These are phyloP conservation scores for Rynchops niger DNA, from an alignment of 2,113 vertebrate species.

Conservation along the genomic window DNA sequence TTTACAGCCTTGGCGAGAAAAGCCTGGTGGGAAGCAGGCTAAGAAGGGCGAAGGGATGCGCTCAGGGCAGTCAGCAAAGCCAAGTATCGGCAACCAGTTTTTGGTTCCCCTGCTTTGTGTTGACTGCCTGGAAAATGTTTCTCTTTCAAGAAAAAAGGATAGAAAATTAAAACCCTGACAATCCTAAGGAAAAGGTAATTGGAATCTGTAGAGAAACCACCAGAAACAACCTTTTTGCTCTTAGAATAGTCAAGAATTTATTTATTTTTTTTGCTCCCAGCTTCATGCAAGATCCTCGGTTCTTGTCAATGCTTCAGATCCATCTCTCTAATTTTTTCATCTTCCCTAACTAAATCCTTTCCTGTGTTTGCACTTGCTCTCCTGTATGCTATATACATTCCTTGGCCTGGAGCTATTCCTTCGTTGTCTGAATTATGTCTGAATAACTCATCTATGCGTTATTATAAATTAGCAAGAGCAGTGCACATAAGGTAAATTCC, in stretches of 20 bases:
- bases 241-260: background rate
- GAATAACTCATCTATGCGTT: background rate
- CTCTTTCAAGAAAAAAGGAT: background rate
- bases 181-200: background rate
- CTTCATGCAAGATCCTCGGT: background rate
- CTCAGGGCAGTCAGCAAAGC: background rate
- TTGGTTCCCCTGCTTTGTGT: background rate
- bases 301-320: background rate
- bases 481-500: background rate
- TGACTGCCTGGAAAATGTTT: background rate
- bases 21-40: background rate
- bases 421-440: background rate
- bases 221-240: background rate
- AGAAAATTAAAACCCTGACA: background rate
- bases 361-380: background rate
- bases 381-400: accelerated
- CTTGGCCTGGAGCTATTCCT: background rate
- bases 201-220: background rate
- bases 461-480: background rate
- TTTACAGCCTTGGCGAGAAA: background rate
- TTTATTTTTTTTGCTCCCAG: background rate
- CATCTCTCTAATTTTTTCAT: background rate
- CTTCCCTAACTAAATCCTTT: background rate
- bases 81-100: background rate
- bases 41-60: background rate